Conservation (phyloP, 1,140 invertebrate species). For the Drosophila jambulina region DNA sequence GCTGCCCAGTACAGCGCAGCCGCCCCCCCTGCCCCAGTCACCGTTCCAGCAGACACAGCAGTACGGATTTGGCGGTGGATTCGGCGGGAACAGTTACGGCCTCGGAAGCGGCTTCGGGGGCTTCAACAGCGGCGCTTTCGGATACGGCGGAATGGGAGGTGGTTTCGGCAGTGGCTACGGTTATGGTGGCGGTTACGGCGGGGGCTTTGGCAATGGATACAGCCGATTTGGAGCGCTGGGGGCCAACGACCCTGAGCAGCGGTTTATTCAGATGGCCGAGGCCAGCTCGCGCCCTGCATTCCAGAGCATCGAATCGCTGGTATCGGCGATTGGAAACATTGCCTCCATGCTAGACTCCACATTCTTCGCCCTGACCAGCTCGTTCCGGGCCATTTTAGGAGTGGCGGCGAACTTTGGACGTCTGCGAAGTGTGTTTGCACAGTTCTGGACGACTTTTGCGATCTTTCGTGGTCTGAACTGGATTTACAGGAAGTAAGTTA, state of each 20-base stretch:
- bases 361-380: constrained; percentile 96
- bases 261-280: constrained; percentile 94
- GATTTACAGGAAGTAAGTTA: constrained; percentile 89
- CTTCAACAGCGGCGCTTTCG: constrained; percentile 49
- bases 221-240: constrained; percentile 86
- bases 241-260: constrained; percentile 83
- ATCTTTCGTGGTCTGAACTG: constrained; percentile 92
- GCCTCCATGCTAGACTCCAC: constrained; percentile 99
- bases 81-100: constrained; percentile 36
- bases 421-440: constrained; percentile 92
- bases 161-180: constrained; percentile 47
- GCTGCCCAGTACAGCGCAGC: constrained; percentile 54
- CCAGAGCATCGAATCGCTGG: constrained; percentile 96
- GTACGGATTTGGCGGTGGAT: constrained; percentile 44
- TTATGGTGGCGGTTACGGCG: constrained; percentile 72
- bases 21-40: constrained; percentile 70
- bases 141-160: constrained; percentile 51
- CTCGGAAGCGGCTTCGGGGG: constrained; percentile 46
- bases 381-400: constrained; percentile 96
- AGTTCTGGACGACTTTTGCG: constrained; percentile 94
- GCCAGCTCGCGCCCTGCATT: constrained; percentile 96
- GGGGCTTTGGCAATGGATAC: constrained; percentile 77
- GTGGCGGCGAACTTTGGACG: constrained; percentile 97
- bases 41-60: constrained; percentile 62
- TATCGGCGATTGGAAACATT: constrained; percentile 95